These are phyloP conservation scores for Dendroctonus valens DNA, from an alignment of 1,140 invertebrate genomes.

Conservation along the genomic window DNA sequence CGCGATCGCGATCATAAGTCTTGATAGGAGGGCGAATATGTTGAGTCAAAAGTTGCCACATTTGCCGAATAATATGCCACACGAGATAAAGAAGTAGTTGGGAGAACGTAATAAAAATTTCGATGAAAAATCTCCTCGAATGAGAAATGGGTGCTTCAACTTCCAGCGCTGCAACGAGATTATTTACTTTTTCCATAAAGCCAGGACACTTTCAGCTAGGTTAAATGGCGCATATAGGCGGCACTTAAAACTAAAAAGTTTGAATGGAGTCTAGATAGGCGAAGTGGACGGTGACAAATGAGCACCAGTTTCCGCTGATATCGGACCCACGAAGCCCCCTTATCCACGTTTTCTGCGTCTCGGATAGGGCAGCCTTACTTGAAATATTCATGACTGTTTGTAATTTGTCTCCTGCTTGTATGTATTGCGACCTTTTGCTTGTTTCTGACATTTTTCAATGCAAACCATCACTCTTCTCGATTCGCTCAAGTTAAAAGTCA, in stretches of 20 bases:
- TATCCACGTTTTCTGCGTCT: slow-evolving; percentile 10
- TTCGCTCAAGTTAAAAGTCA: no score
- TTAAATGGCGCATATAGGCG: slow-evolving; percentile 19
- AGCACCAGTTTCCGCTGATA: slow-evolving; percentile 8
- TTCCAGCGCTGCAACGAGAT: slow-evolving; percentile 15
- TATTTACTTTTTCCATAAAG: slow-evolving; percentile 22
- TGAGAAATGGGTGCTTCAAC: slow-evolving; percentile 14
- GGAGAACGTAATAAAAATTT: slow-evolving; percentile 4
- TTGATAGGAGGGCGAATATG: no score
- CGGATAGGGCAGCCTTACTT: slow-evolving; percentile 8
- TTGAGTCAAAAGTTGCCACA: no score
- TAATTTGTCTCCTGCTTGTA: slow-evolving; percentile 8
- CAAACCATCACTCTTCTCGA: no score
- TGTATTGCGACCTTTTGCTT: background rate
- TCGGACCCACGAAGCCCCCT: slow-evolving; percentile 5
- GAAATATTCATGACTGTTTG: slow-evolving; percentile 12
- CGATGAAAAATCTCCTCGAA: slow-evolving; percentile 11
- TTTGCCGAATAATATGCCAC: background rate
- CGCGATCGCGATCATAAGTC: no score
- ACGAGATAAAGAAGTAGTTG: background rate
- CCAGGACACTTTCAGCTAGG: slow-evolving; percentile 9
- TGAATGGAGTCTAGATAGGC: slow-evolving; percentile 12
- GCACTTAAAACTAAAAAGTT: slow-evolving; percentile 20
- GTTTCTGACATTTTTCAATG: background rate
- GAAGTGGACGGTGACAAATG: slow-evolving; percentile 22